Base-by-base conservation (phyloP, 2,113 vertebrate genomes). In the Aegithalos caudatus region DNA sequence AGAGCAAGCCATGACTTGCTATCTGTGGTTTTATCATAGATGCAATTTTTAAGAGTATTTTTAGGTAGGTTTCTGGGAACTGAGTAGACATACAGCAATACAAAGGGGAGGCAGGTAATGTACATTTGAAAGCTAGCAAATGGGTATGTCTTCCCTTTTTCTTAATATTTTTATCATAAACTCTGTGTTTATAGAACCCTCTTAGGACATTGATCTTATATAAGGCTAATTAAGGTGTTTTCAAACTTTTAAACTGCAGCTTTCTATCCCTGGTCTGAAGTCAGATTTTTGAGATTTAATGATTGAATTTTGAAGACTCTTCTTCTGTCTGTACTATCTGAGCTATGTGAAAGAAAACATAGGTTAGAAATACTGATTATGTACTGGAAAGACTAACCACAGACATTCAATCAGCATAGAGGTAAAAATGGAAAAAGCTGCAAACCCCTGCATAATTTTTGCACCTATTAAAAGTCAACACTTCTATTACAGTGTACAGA, bases 21-120 rank as follows among this genome's bases (percentile, higher is more conserved):
- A 7, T 61, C 45, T 40, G 5, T 69, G 16, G 25, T 61, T 78
- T 87, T 91, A 89, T 74, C 42, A 89, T 8, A 79, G 86, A 62
- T 19, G 19, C 8, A 76, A 23, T 81, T 92, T 88, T 60, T 11
- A 81, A 65, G 61, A 20, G 8, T 86, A 91, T 67, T 94, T 91
- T 96, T 88, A 81, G n/a, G 28, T 45, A 72, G 18, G 3, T 87
- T 95, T 89, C 93, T 91, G 54, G 78, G 77, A 94, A 87, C 37
- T 42, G 48, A 86, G 51, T 7, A 74, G 57, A n/a, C 19, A 51
- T 44, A 42, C 11, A 80, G 29, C 22, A 38, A 5, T 33, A 53
- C 7, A 64, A 56, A 88, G 86, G 38, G 33, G 44, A 81, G 20
- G 20, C 27, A 67, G 51, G 50, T 72, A 86, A 56, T 0, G 1